Conservation (phyloP, 2,797 vertebrate genomes). For the Lithobates pipiens region DNA sequence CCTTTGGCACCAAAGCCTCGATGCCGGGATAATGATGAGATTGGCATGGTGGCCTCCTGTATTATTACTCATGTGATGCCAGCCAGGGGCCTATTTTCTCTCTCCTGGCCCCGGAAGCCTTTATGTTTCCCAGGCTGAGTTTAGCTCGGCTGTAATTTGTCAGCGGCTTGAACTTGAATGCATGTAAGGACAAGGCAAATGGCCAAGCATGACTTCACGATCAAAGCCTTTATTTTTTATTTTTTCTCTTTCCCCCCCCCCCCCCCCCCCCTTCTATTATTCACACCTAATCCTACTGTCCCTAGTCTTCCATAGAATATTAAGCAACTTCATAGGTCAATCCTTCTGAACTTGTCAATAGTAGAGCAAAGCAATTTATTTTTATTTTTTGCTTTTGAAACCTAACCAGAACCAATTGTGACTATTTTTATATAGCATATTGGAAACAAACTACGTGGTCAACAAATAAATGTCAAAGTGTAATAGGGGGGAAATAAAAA, state of each 20-base stretch:
- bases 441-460: background rate
- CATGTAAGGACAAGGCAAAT: background rate
- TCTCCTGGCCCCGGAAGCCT: background rate
- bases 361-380: background rate
- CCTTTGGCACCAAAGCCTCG: slow-evolving; percentile 12
- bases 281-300: background rate
- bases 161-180: background rate
- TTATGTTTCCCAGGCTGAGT: background rate
- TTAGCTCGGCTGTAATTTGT: slow-evolving; percentile 5
- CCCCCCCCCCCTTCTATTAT: too few relatives aligned
- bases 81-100: background rate
- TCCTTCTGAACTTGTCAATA: too few relatives aligned
- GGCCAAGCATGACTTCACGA: background rate
- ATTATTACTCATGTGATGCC: background rate
- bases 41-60: background rate
- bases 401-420: background rate
- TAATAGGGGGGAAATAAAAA: too few relatives aligned
- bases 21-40: slow-evolving; percentile 9
- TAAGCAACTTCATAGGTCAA: background rate
- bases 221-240: background rate
- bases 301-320: background rate
- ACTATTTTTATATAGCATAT: background rate
- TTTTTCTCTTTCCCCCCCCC: too few relatives aligned
- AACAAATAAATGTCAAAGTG: too few relatives aligned
- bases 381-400: background rate